Conservation (phyloP, 1,140 invertebrate species). For the Choristoneura fumiferana region DNA sequence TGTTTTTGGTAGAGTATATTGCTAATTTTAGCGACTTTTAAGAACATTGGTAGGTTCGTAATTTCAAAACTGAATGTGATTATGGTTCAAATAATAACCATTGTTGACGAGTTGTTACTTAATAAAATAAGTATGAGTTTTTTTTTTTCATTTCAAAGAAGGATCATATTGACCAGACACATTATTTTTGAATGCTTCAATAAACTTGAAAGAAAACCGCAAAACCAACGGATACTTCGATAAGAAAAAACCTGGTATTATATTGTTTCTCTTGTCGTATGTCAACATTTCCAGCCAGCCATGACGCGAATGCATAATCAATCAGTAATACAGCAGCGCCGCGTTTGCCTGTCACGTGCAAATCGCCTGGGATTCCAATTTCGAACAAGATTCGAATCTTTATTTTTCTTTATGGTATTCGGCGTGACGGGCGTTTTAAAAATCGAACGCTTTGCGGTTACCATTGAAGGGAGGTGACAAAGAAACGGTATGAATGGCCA, state of each 20-base stretch:
- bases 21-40: too few relatives aligned
- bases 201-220: too few relatives aligned
- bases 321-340: conserved; percentile 67
- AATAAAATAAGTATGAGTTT: too few relatives aligned
- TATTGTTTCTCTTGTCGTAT: conserved; percentile 42
- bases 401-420: conserved; percentile 54
- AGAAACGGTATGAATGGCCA: conserved; percentile 65
- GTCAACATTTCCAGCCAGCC: conserved; percentile 36
- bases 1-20: too few relatives aligned
- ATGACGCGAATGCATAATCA: conserved; percentile 73
- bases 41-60: too few relatives aligned
- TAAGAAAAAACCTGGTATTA: conserved; percentile 25
- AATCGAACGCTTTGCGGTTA: conserved; percentile 37
- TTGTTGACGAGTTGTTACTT: too few relatives aligned
- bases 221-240: neutral
- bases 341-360: conserved; percentile 45
- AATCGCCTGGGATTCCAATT: conserved; percentile 62
- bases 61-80: too few relatives aligned
- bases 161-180: too few relatives aligned
- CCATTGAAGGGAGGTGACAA: conserved; percentile 45
- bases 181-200: too few relatives aligned
- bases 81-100: too few relatives aligned
- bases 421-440: conserved; percentile 34
- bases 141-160: too few relatives aligned
- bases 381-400: conserved; percentile 66